Percentiles rank a stretch among this genome's conserved stretches.
Conservation (phyloP, 1,140 invertebrate genomes). For the Saxidomus purpurata region DNA sequence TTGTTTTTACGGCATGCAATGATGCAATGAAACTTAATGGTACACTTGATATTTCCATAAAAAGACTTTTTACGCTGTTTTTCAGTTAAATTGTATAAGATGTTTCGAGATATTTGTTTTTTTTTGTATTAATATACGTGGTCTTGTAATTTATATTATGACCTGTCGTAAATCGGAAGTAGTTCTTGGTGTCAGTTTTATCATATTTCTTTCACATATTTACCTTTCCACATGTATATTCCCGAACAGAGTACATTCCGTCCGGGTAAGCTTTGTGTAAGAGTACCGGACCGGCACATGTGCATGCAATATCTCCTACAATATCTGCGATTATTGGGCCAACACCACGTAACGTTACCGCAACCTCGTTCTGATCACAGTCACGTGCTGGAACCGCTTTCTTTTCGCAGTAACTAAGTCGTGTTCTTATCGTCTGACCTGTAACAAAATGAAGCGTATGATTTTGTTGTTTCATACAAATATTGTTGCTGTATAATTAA, state of each 20-base stretch:
- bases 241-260: conserved; percentile 16
- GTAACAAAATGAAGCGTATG: not conserved
- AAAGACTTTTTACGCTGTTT: too few relatives aligned
- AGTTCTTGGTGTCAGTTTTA: too few relatives aligned
- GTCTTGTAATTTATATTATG: too few relatives aligned
- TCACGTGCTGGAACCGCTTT: not conserved
- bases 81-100: too few relatives aligned
- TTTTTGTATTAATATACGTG: too few relatives aligned
- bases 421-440: conserved; percentile 18
- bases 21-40: too few relatives aligned
- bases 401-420: conserved; percentile 16
- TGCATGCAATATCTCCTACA: conserved; percentile 27
- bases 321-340: conserved; percentile 38
- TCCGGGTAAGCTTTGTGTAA: conserved; percentile 11
- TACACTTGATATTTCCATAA: too few relatives aligned
- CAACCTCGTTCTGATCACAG: conserved; percentile 12
- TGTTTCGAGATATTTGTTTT: too few relatives aligned
- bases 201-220: too few relatives aligned
- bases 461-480: not conserved
- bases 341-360: conserved; percentile 18
- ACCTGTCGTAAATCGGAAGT: too few relatives aligned
- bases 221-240: conserved; percentile 46
- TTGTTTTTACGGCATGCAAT: not conserved
- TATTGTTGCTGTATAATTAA: too few relatives aligned
- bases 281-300: not conserved